Evolutionary conservation across 2,797 vertebrate genomes (phyloP).

Genomic region (Lepidocolaptes lacrymiger): DNA sequence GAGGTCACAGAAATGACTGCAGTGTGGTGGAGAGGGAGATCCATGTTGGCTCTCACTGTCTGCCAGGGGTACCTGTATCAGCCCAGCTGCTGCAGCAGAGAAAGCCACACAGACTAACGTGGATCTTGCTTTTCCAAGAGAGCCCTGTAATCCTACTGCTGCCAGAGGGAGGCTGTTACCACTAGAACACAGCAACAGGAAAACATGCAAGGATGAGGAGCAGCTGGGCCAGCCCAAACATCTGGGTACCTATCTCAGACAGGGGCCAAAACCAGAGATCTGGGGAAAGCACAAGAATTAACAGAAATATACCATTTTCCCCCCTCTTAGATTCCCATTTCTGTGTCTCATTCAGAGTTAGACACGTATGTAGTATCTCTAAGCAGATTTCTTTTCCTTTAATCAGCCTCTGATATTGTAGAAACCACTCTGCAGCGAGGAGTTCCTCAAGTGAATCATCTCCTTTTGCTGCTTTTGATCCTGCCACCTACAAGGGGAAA

Average conservation of each 20-base stretch:
- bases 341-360: background rate
- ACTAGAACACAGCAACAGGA: background rate
- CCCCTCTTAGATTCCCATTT: background rate
- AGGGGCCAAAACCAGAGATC: background rate
- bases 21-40: slow-evolving; percentile 7
- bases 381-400: background rate
- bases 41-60: background rate
- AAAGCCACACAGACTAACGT: background rate
- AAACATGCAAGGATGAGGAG: background rate
- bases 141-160: background rate
- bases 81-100: background rate
- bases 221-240: background rate
- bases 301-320: background rate
- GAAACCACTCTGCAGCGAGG: background rate
- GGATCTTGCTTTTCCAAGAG: background rate
- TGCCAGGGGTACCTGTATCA: background rate
- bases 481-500: background rate
- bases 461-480: background rate
- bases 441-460: background rate
- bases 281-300: background rate
- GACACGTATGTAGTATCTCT: background rate
- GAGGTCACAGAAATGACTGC: slow-evolving; percentile 18
- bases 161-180: background rate
- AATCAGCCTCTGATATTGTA: background rate
- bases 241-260: background rate